A percentile compares a stretch with the other conserved stretches of the same genome.
Conservation (phyloP, 2,797 vertebrate species). For the Ctenopoma kingsleyae region DNA sequence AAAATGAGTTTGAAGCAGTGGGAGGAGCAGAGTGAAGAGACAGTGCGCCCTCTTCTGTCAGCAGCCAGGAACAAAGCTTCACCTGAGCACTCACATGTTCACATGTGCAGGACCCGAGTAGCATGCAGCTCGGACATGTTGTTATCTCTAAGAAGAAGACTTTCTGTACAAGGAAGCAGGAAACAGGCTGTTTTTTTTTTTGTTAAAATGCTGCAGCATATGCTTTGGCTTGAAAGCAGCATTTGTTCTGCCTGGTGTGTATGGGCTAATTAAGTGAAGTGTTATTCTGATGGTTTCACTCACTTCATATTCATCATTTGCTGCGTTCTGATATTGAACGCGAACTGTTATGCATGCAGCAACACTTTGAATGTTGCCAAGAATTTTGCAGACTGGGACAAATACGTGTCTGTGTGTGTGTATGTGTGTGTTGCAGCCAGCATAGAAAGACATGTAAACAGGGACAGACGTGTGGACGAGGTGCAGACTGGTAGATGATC, state of each 20-base stretch:
- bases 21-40: constrained; percentile 28
- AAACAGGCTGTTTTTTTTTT: constrained; percentile 50
- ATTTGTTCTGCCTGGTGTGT: constrained; percentile 81
- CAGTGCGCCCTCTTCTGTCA: constrained; percentile 77
- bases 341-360: constrained; percentile 85
- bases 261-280: constrained; percentile 85
- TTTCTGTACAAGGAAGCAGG: constrained; percentile 4
- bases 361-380: constrained; percentile 86
- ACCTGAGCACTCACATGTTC: constrained; percentile 43
- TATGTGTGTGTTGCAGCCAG: constrained; percentile 40
- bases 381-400: constrained; percentile 75
- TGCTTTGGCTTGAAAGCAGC: constrained; percentile 73
- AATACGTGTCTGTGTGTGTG: constrained; percentile 59
- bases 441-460: constrained; percentile 43
- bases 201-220: constrained; percentile 66
- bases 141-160: not conserved
- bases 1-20: not conserved
- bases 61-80: constrained; percentile 25
- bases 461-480: constrained; percentile 18
- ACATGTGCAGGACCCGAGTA: constrained; percentile 11
- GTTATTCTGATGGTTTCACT: constrained; percentile 84
- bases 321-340: constrained; percentile 81
- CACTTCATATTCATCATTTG: constrained; percentile 85
- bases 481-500: constrained; percentile 12
- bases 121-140: constrained; percentile 1